Base-by-base conservation (phyloP, 2,888 invertebrate species). In the Drosophila macrospina region DNA sequence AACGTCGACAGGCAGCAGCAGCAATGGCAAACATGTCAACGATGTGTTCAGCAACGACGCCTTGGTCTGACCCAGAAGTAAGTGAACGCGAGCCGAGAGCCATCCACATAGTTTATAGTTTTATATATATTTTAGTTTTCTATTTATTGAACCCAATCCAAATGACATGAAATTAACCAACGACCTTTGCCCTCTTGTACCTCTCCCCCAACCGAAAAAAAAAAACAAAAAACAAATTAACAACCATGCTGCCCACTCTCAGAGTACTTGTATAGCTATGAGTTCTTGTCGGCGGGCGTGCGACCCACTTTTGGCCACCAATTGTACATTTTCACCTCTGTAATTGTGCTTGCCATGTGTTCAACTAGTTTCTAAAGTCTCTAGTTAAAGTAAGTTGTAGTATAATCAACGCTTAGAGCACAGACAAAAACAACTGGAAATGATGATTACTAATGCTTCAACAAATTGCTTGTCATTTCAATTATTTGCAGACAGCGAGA, bases 41-140 rank as follows among this genome's bases (percentile, higher is more conserved):
- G 92, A 92, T 78, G 92, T 92, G 74, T 89, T 89, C 78, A 91
- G 90, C 85, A 91, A 91, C 69, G 91, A 91, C 71, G 90, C 90
- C 65, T 77, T 87, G 82, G 92, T 91, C 90, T 92, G 91, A 92
- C 92, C 90, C 85, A 84, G 86, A 88, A 91, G 91, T 92, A 76
- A 89, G 91, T 84, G n/a, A n/a, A 83, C 62, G 26, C 75, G 63
- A 8, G 51, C 70, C 36, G 54, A 51, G 11, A 32, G 65, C 37
- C 54, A 37, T 24, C 41, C n/a, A 34, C 7, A 42, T 5, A 24
- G 2, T 44, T 26, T 11, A 44, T 11, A 44, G 55, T 55, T n/a
- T 24, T 20, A 20, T 3, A 6, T 16, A 7, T 32, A 6, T 32
- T 34, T 54, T 15, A 44, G 26, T 13, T 37, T 30, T n/a, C n/a